Evolutionary conservation across 2,797 vertebrate species (phyloP).

Genomic region (Macrochelys suwanniensis): DNA sequence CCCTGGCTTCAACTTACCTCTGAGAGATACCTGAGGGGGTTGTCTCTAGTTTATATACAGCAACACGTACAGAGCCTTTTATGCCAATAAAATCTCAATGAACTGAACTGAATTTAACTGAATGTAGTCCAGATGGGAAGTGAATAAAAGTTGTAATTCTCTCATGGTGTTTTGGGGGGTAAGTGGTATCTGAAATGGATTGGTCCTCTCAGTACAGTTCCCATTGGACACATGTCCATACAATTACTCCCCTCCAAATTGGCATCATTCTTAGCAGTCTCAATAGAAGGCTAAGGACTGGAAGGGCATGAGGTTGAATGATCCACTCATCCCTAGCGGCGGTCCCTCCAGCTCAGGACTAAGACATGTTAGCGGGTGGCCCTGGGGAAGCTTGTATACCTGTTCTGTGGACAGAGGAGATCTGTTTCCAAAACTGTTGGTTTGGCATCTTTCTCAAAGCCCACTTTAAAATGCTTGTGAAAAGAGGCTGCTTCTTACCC

Average conservation of each 20-base stretch:
- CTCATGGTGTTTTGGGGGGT: neutral
- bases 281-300: neutral
- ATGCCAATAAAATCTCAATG: neutral
- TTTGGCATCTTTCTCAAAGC: neutral
- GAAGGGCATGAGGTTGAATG: neutral
- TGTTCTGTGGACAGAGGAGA: neutral
- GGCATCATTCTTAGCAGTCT: neutral
- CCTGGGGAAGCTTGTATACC: neutral
- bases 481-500: constrained; percentile 82
- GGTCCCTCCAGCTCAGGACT: neutral
- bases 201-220: neutral
- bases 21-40: neutral
- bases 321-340: neutral
- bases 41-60: neutral
- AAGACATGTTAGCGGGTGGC: neutral
- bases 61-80: neutral
- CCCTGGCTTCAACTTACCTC: accelerated
- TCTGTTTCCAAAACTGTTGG: neutral
- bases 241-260: accelerated
- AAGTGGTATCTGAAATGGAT: neutral
- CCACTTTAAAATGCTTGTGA: neutral
- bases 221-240: neutral
- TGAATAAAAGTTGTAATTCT: neutral
- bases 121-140: neutral
- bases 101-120: neutral